phyloP scores from a whole-genome alignment of 1,140 invertebrate species.

The Cecropterus lyciades region DNA sequence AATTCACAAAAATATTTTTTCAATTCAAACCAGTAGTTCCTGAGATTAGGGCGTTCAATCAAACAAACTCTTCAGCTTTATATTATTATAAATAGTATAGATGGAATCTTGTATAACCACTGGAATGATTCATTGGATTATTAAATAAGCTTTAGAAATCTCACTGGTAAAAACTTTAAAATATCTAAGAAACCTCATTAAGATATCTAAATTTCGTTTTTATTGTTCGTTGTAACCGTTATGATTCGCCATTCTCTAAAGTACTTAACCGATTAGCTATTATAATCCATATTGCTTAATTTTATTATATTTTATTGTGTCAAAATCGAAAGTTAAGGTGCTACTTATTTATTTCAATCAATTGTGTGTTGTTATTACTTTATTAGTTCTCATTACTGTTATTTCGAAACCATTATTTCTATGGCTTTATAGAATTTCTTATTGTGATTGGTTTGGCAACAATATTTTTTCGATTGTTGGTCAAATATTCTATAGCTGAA shows the following conservation, averaged over 20 bases:
- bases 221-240: conserved; percentile 16
- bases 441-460: too few species aligned
- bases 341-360: not conserved
- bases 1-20: too few species aligned
- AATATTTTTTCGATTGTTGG: too few species aligned
- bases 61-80: too few species aligned
- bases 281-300: conserved; percentile 2
- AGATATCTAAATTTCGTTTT: not conserved
- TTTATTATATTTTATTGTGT: not conserved
- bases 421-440: too few species aligned
- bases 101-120: conserved; percentile 48
- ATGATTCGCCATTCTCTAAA: conserved; percentile 1
- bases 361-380: not conserved
- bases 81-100: too few species aligned
- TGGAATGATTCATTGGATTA: not conserved
- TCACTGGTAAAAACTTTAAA: not conserved
- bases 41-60: too few species aligned
- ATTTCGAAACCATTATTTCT: too few species aligned
- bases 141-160: conserved; percentile 22
- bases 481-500: too few species aligned
- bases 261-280: conserved; percentile 11
- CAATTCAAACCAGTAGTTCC: too few species aligned
- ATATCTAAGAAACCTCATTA: too few species aligned
- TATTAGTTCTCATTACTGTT: too few species aligned
- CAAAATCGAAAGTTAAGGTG: not conserved